Evolutionary conservation across 2,113 vertebrate species (phyloP).

Genomic region (Catharus bicknelli): DNA sequence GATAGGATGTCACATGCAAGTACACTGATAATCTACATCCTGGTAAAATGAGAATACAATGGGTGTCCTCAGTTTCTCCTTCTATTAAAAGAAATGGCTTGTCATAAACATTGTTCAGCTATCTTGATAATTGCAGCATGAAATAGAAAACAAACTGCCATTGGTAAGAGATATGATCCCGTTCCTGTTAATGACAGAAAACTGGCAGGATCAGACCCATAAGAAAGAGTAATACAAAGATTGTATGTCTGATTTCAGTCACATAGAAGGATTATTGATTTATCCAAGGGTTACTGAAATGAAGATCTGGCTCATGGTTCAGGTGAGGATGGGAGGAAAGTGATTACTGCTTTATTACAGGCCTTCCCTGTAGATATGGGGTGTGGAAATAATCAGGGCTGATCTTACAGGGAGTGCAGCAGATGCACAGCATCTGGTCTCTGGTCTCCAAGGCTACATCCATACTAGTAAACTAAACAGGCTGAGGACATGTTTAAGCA

Average conservation of each 20-base stretch:
- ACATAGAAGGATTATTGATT: constrained; percentile 49
- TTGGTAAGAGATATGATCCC: neutral
- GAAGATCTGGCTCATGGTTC: constrained; percentile 37
- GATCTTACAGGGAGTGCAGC: constrained; percentile 60
- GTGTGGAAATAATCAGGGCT: constrained; percentile 61
- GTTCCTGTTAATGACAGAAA: neutral
- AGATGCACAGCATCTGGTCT: constrained; percentile 67
- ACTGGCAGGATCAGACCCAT: neutral
- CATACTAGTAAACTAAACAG: constrained; percentile 69
- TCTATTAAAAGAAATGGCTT: constrained; percentile 20
- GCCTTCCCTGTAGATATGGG: constrained; percentile 45
- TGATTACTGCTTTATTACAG: constrained; percentile 60
- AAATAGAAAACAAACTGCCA: neutral
- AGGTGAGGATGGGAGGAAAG: constrained; percentile 46
- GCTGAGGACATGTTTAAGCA: constrained; percentile 63
- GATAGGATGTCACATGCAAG: neutral
- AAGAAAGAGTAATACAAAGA: constrained; percentile 15
- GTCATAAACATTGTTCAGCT: neutral
- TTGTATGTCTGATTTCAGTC: neutral
- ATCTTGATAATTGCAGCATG: constrained; percentile 4
- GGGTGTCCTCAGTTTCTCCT: neutral
- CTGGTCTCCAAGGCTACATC: constrained; percentile 70
- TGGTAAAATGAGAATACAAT: neutral
- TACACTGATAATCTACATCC: neutral
- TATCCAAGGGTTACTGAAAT: constrained; percentile 36